Evolutionary conservation across 1,140 invertebrate species (phyloP), one percentile per base, ranked within the genome.

Genomic region (Wasmannia auropunctata): DNA sequence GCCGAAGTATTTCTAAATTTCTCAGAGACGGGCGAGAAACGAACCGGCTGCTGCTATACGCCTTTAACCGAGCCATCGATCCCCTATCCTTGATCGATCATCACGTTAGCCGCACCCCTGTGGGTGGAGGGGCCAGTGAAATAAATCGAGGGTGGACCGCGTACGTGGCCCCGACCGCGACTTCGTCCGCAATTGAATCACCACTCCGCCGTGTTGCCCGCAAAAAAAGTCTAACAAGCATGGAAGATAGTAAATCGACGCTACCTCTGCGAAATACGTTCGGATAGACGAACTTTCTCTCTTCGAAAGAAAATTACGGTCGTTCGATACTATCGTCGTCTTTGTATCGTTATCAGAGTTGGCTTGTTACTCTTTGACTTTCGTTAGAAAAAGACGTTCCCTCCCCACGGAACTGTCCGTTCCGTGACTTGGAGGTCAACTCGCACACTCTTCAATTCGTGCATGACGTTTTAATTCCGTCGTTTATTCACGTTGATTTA

Each of bases 141-240:
- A 89, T 89, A 86, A 83, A 89, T 89, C 84, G 88, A 76, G 46
- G 37, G 54, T 58, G 63, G 28, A 80, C 2, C 74, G 56, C 83
- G 87, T 79, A 81, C 87, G 83, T 80, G 75, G 72, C 51, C 67
- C n/a, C 76, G 75, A 89, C 88, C 87, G 84, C 88, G 74, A 86
- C 62, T 88, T 76, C 0, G 54, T 62, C 76, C 84, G 56, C 84
- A 83, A 90, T 90, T 87, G 88, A 89, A 86, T 90, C 85, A 75
- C 85, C 77, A 67, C 56, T 84, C 49, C 65, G 69, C 56, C 28
- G n/a, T 37, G 49, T 46, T 60, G 34, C 10, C 31, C 31, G 46
- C 70, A 89, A 88, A 89, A 51, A 88, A 75, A 65, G 65, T 65
- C 60, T 49, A 88, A 88, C 87, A 86, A 89, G 75, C 43, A 19